These are phyloP conservation scores for Catocala nupta DNA, from an alignment of 2,888 invertebrate species.

Conservation along the genomic window DNA sequence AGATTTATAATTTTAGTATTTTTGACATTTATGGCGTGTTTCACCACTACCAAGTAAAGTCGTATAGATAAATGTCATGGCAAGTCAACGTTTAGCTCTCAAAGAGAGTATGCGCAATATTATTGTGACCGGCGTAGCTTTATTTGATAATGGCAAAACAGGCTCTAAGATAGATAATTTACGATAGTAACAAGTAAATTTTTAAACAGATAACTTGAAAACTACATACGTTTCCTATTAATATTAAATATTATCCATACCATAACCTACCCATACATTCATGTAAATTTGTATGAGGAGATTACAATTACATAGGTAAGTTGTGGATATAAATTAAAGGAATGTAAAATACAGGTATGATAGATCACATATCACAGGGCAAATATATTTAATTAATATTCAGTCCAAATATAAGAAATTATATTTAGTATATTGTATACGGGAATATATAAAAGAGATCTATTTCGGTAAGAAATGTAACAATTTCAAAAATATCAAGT, in stretches of 20 bases:
- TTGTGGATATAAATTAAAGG: conserved; percentile 41
- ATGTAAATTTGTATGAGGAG: conserved; percentile 39
- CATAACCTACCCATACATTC: conserved; percentile 43
- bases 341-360: conserved; percentile 50
- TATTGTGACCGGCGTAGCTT: background rate
- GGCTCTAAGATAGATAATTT: conserved; percentile 43
- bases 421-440: conserved; percentile 15
- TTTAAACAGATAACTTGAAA: conserved; percentile 54
- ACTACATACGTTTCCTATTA: conserved; percentile 48
- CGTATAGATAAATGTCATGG: background rate
- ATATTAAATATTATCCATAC: conserved; percentile 35
- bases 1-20: conserved; percentile 56
- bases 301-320: conserved; percentile 28
- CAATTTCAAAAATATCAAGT: too few relatives aligned
- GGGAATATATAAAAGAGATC: background rate
- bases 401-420: conserved; percentile 42
- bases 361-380: conserved; percentile 54
- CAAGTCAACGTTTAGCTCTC: too few relatives aligned
- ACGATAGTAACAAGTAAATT: conserved; percentile 56
- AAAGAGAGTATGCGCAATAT: too few relatives aligned
- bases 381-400: conserved; percentile 37
- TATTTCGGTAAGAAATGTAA: too few relatives aligned
- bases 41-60: conserved; percentile 13
- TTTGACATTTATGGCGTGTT: conserved; percentile 50
- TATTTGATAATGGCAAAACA: conserved; percentile 16